Conservation (phyloP, 2,888 invertebrate species). For the Pyrochroa serraticornis region DNA sequence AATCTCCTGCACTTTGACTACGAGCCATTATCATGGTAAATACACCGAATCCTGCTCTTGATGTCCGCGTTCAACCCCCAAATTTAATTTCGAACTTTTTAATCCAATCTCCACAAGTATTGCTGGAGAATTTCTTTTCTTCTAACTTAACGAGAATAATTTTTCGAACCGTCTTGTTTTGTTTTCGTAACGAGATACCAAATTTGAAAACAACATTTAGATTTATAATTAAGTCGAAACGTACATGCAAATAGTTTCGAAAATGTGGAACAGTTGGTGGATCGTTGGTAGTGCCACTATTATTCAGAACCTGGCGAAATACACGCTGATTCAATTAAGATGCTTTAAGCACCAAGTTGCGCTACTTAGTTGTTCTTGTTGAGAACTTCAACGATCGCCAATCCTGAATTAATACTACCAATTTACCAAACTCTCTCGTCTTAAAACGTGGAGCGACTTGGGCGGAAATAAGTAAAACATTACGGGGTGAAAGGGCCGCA, state of each 20-base stretch:
- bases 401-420: slow-evolving; percentile 30
- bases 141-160: neutral
- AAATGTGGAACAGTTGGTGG: slow-evolving; percentile 19
- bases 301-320: slow-evolving; percentile 32
- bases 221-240: slow-evolving; percentile 20
- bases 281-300: slow-evolving; percentile 16
- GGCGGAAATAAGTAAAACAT: no score
- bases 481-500: no score
- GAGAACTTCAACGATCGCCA: slow-evolving; percentile 29
- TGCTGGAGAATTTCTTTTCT: neutral
- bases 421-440: slow-evolving; percentile 24
- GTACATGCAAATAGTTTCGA: slow-evolving; percentile 19
- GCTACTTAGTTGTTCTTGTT: slow-evolving; percentile 29
- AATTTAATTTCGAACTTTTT: slow-evolving; percentile 5
- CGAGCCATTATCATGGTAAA: slow-evolving; percentile 40
- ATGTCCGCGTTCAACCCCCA: neutral
- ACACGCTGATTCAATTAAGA: slow-evolving; percentile 33
- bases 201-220: slow-evolving; percentile 2
- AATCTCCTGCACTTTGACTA: slow-evolving; percentile 48
- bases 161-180: no score
- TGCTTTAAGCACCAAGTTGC: slow-evolving; percentile 26
- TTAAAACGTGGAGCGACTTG: slow-evolving; percentile 15
- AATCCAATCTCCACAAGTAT: neutral
- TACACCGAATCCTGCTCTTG: slow-evolving; percentile 20
- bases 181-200: no score